Conservation (phyloP, 2,797 vertebrate genomes). For the Hipposideros larvatus region DNA sequence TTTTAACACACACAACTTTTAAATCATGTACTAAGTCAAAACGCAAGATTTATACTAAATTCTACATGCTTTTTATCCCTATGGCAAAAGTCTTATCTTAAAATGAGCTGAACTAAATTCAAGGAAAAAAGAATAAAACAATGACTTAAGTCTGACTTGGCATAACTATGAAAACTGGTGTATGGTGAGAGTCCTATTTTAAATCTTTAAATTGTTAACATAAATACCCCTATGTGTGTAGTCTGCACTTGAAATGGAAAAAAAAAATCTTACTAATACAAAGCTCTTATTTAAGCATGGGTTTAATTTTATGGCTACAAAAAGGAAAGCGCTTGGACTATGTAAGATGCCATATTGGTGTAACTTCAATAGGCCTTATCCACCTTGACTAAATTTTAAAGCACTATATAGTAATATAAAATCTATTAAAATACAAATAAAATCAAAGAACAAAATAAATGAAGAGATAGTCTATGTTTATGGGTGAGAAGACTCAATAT, state of each 20-base stretch:
- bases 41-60: not conserved
- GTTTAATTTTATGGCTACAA: not conserved
- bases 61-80: not conserved
- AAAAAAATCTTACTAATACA: not conserved
- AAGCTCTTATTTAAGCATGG: not conserved
- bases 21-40: not conserved
- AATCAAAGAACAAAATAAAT: not conserved
- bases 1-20: not conserved
- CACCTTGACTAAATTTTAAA: conserved; percentile 37
- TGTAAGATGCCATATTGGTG: not conserved
- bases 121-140: not conserved
- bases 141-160: not conserved
- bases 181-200: not conserved
- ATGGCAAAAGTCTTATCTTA: not conserved
- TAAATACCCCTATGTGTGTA: not conserved
- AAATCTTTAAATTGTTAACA: not conserved
- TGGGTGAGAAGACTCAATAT: not conserved
- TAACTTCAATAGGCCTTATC: not conserved
- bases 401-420: not conserved
- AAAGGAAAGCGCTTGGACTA: not conserved
- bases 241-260: not conserved
- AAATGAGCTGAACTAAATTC: conserved; percentile 29
- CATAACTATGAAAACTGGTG: not conserved
- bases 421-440: not conserved
- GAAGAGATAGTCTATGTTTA: not conserved